phyloP scores from a whole-genome alignment of 2,113 vertebrate species.

The Datnioides undecimradiatus region DNA sequence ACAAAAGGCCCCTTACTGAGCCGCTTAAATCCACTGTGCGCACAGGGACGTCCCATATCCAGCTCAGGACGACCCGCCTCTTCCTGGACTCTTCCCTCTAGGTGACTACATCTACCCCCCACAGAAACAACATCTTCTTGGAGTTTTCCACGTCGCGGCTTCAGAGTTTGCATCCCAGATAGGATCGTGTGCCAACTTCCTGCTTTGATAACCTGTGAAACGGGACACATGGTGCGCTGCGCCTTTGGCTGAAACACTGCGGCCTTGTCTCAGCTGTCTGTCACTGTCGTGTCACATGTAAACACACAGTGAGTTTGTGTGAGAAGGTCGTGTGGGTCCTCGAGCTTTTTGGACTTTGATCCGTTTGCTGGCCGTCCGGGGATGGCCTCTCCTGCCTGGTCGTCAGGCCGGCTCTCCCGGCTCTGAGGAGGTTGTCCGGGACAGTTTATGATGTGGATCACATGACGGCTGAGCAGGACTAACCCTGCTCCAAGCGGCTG shows the following conservation, averaged over 20 bases:
- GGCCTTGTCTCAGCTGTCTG: background rate
- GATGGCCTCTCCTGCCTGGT: background rate
- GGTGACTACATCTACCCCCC: background rate
- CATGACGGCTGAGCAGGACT: conserved; percentile 63
- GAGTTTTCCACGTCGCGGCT: background rate
- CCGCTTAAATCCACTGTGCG: background rate
- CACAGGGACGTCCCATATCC: background rate
- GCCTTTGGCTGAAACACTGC: background rate
- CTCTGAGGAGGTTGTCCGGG: background rate
- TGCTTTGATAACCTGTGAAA: background rate
- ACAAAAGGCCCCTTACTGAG: conserved; percentile 49
- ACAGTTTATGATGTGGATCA: conserved; percentile 46
- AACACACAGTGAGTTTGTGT: conserved; percentile 3
- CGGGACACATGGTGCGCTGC: background rate
- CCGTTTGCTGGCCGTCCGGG: background rate
- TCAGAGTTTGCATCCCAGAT: background rate
- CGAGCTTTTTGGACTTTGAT: conserved; percentile 10
- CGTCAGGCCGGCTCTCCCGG: background rate
- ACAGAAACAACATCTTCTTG: no score
- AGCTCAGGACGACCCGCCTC: background rate
- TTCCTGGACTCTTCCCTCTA: background rate
- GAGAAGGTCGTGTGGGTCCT: no score
- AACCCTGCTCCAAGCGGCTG: conserved; percentile 34
- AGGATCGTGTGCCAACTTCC: background rate
- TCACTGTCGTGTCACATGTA: background rate